Percentiles rank a stretch among this genome's conserved stretches.
Evolutionary conservation across 2,888 invertebrate genomes (phyloP).

Genomic region (Drosophila bunnanda): DNA sequence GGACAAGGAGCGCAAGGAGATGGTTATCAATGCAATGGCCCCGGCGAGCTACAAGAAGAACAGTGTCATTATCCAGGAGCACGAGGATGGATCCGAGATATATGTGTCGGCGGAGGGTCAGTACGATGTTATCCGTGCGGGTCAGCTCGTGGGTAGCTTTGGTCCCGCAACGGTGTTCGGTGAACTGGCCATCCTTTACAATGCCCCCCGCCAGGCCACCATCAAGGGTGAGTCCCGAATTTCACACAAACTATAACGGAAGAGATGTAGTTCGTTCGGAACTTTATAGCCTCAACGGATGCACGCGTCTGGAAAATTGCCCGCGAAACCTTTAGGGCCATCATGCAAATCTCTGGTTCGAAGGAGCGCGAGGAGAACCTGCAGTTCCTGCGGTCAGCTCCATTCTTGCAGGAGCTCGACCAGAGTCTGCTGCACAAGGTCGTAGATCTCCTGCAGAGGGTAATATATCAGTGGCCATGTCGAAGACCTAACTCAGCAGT

Average conservation of each 20-base stretch:
- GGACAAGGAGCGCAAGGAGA: conserved; percentile 90
- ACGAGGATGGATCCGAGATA: conserved; percentile 93
- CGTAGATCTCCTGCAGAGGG: conserved; percentile 94
- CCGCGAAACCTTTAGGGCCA: conserved; percentile 93
- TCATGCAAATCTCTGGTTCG: conserved; percentile 94
- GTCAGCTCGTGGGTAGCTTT: conserved; percentile 91
- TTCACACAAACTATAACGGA: neutral
- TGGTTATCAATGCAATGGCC: conserved; percentile 93
- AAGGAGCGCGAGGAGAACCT: conserved; percentile 94
- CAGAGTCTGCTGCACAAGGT: conserved; percentile 91
- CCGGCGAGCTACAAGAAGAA: conserved; percentile 88
- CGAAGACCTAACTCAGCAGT: neutral
- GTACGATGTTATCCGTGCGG: conserved; percentile 93
- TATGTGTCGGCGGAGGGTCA: conserved; percentile 94
- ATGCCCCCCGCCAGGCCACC: conserved; percentile 95
- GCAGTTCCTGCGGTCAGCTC: conserved; percentile 92
- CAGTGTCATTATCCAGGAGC: conserved; percentile 91
- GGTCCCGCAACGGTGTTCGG: conserved; percentile 94
- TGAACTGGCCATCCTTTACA: conserved; percentile 96
- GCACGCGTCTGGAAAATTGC: conserved; percentile 96
- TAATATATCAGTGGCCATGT: conserved; percentile 81
- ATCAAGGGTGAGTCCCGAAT: conserved; percentile 87
- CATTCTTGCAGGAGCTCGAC: conserved; percentile 90
- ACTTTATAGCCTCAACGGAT: conserved; percentile 88
- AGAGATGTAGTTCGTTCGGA: neutral